These are phyloP conservation scores for Coregonus suidteri DNA, from an alignment of 2,797 vertebrate genomes.

Conservation along the genomic window DNA sequence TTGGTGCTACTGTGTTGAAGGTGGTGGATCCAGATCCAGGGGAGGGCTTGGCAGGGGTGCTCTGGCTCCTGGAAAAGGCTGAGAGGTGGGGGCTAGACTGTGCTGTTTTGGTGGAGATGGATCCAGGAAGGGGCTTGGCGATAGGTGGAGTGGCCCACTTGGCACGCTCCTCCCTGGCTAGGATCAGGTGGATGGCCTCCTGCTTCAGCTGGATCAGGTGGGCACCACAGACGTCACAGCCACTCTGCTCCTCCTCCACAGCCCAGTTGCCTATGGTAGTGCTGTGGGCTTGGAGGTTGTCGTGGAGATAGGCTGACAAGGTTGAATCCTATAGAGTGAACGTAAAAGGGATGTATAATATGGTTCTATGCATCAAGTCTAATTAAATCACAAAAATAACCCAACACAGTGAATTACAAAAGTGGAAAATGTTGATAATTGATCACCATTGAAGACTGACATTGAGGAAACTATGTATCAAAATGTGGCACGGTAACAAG, in stretches of 20 bases:
- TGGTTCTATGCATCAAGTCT: not conserved
- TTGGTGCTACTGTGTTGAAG: slow-evolving; percentile 29
- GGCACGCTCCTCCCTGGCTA: slow-evolving; percentile 85
- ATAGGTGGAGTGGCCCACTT: slow-evolving; percentile 78
- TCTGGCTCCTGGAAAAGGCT: not conserved
- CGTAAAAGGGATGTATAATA: not conserved
- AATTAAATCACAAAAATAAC: not conserved
- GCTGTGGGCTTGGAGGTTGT: slow-evolving; percentile 90
- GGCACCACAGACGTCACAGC: slow-evolving; percentile 86
- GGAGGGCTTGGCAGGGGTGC: slow-evolving; percentile 68
- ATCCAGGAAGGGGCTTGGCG: slow-evolving; percentile 70
- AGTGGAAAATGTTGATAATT: not conserved
- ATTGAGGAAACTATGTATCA: no score
- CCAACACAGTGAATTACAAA: not conserved
- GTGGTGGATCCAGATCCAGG: slow-evolving; percentile 64
- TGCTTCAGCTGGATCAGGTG: slow-evolving; percentile 91
- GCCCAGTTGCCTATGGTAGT: slow-evolving; percentile 84
- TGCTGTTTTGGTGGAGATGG: slow-evolving; percentile 55
- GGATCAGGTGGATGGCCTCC: slow-evolving; percentile 91
- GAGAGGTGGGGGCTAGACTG: slow-evolving; percentile 16
- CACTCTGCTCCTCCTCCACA: slow-evolving; percentile 81
- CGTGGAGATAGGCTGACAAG: slow-evolving; percentile 84
- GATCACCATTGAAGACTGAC: not conserved
- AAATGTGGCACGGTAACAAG: no score
- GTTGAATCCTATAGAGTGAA: slow-evolving; percentile 79